Conservation (phyloP, 2,113 vertebrate species). For the Sphyrna mokarran region DNA sequence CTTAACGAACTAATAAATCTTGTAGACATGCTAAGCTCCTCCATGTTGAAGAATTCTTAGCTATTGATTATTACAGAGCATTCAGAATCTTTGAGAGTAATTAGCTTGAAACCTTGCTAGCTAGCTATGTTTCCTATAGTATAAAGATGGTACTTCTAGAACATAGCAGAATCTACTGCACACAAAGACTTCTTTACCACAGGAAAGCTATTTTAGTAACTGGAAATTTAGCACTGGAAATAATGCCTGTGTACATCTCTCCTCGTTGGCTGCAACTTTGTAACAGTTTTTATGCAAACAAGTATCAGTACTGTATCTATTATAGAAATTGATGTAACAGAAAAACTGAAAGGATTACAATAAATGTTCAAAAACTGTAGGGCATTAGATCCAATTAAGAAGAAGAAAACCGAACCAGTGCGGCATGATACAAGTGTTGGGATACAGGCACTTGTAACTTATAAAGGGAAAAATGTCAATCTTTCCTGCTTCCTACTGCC, state of each 20-base stretch:
- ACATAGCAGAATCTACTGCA: neutral
- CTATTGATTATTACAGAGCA: neutral
- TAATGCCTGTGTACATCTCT: neutral
- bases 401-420: neutral
- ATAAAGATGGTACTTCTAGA: neutral
- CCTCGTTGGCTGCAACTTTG: neutral
- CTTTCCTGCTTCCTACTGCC: neutral
- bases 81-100: neutral
- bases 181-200: neutral
- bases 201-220: neutral
- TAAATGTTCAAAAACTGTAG: neutral
- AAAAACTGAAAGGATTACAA: neutral
- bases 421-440: neutral
- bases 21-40: neutral
- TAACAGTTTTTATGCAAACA: neutral
- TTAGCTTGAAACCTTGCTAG: neutral
- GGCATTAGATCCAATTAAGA: neutral
- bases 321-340: neutral
- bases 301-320: neutral
- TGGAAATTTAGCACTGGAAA: neutral
- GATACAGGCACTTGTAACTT: neutral
- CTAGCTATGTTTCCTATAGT: neutral
- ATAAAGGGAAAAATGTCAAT: neutral
- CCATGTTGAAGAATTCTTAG: neutral
- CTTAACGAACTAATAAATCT: neutral